These are phyloP conservation scores for Dolichotis patagonum DNA, from an alignment of 2,113 vertebrate genomes.

Conservation along the genomic window DNA sequence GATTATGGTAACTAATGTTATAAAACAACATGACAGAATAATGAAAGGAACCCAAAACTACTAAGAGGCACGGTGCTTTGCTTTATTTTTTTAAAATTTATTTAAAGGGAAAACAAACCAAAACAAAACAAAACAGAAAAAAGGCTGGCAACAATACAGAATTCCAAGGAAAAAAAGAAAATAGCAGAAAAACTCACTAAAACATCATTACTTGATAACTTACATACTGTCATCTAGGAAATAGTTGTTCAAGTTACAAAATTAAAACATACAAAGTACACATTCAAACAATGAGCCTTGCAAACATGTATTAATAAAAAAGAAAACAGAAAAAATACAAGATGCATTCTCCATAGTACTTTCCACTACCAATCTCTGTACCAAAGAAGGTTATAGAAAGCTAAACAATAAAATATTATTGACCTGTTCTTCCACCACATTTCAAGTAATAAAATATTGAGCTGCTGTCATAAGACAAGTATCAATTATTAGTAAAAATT, in stretches of 20 bases:
- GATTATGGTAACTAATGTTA: not conserved
- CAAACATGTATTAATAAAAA: not conserved
- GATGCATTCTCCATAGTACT: constrained; percentile 18
- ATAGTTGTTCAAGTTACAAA: no score
- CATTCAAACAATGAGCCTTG: no score
- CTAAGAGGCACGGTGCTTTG: not conserved
- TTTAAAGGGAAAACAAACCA: no score
- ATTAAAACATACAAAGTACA: no score
- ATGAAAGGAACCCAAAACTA: not conserved
- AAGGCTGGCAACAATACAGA: no score
- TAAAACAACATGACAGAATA: not conserved
- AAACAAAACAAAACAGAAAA: no score
- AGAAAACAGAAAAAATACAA: not conserved
- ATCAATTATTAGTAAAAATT: constrained; percentile 50
- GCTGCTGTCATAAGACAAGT: constrained; percentile 4
- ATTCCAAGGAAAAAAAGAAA: no score
- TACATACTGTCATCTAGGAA: no score
- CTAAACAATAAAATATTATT: constrained; percentile 16
- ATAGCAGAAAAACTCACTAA: no score
- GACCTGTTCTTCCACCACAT: not conserved
- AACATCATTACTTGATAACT: no score
- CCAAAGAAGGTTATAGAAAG: not conserved
- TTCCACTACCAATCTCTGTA: not conserved
- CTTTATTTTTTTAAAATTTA: no score
- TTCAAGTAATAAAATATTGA: constrained; percentile 52